Base-by-base conservation (phyloP, 2,888 invertebrate genomes). In the Sminthurides aquaticus region DNA sequence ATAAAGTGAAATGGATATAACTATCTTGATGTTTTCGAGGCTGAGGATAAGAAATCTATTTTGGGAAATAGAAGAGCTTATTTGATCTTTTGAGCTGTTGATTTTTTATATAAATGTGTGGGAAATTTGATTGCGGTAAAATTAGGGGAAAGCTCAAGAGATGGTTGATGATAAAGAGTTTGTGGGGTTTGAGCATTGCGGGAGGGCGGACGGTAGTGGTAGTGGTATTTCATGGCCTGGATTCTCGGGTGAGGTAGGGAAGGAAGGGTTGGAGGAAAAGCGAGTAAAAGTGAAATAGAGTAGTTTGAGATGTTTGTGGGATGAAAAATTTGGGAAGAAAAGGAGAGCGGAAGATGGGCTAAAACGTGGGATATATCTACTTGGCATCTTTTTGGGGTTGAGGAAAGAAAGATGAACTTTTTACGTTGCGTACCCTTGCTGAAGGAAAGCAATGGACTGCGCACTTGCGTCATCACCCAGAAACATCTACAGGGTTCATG, bases 391-490 rank as follows among this genome's bases (percentile, higher is more conserved):
- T n/a, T n/a, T n/a, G n/a, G n/a, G n/a, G n/a, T n/a, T 28, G 34
- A 55, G 43, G n/a, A 43, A 58, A 58, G 58, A 25, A 56, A 62
- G 64, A 64, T 64, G 58, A 64, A 58, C 54, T 64, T 64, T 64
- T 64, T 64, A 52, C 58, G 54, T 64, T 64, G 52, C 28, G 29
- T 58, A 59, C 58, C 57, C 57, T 58, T 28, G 49, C 43, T 26
- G 49, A 49, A 61, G 27, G 52, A 64, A 34, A 57, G 60, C 64
- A 64, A 26, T 20, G 43, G 15, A 67, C 60, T 71, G 70, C 69
- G 70, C 70, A 71, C 71, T 71, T 71, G 70, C 71, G 70, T 71
- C 70, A 70, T 67, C 67, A 65, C 66, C 55, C 65, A 66, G 64
- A 67, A 67, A 66, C 68, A 68, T 69, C 68, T 69, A 64, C 68